phyloP scores from a whole-genome alignment of 1,140 invertebrate genomes.

The Nasonia longicornis region DNA sequence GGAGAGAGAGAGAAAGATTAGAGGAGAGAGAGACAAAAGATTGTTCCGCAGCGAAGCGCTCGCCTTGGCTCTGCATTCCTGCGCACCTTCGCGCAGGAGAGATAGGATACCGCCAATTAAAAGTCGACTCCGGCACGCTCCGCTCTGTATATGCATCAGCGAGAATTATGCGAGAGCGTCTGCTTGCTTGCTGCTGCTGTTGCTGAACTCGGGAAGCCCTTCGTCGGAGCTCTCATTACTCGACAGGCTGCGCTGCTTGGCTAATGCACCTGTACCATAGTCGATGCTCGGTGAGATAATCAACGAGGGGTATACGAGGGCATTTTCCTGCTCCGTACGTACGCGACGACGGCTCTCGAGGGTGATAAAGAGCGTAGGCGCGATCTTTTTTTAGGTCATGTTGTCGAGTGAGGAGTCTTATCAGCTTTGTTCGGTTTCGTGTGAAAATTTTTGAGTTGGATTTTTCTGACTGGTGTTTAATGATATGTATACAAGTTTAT shows the following conservation, averaged over 20 bases:
- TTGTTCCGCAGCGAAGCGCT: slow-evolving; percentile 20
- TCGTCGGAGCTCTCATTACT: background rate
- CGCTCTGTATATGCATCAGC: slow-evolving; percentile 20
- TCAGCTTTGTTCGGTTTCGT: no score
- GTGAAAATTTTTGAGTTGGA: background rate
- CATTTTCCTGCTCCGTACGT: no score
- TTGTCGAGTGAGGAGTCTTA: no score
- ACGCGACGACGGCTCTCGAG: no score
- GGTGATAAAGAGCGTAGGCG: no score
- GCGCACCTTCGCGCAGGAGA: background rate
- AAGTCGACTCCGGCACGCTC: background rate
- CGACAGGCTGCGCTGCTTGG: background rate
- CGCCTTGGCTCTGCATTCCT: slow-evolving; percentile 3
- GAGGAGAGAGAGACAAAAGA: background rate
- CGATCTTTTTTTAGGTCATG: no score
- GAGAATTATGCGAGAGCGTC: background rate
- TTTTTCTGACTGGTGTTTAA: background rate
- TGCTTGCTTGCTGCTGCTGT: background rate
- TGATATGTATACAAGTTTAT: background rate
- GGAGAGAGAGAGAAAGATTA: background rate
- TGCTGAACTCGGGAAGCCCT: slow-evolving; percentile 11
- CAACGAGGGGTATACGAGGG: background rate
- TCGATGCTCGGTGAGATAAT: background rate
- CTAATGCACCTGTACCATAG: background rate
- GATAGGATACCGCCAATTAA: slow-evolving; percentile 40